Evolutionary conservation across 2,113 vertebrate species (phyloP), one percentile per base, ranked within the genome.

Genomic region (Bubo blakistoni): DNA sequence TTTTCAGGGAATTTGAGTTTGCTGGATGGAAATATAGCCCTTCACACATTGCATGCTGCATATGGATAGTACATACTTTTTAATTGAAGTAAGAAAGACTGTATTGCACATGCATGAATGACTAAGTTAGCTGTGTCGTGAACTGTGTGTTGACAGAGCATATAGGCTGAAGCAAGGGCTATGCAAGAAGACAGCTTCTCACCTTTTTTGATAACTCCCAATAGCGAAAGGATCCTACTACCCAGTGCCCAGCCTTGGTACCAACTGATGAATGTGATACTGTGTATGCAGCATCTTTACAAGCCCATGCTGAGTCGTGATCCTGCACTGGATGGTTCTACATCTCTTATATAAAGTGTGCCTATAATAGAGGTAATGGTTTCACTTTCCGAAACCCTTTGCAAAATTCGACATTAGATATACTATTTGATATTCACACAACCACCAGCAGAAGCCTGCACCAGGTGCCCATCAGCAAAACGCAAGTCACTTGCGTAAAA

Each of bases 301-400:
- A 88, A 95, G 96, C 58, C 94, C 97, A 77, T 95, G 86, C 94
- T 92, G 95, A 94, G 94, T 97, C 78, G 86, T 70, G 94, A 89
- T 95, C 89, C 96, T 92, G 94, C 92, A 93, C 82, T 86, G 95
- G 94, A 17, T 73, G 96, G 87, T 66, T 88, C 92, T 96, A 96
- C 92, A 96, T 61, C 94, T 97, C 92, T 61, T 97, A 94, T 32
- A 92, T 91, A 95, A 94, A 96, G 81, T 90, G 89, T 85, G 92
- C 92, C 96, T 97, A 95, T 94, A 97, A 94, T 67, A 94, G 95
- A 97, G 93, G 95, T 94, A 97, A 97, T 16, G 84, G 86, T 97
- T 95, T 96, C 94, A 95, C 89, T 96, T 22, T 96, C 86, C 73
- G 1, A 96, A 97, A 88, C 89, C 91, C 78, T 91, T 58, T 17